Conservation (phyloP, 2,888 invertebrate genomes). For the Harpalus rufipes region DNA sequence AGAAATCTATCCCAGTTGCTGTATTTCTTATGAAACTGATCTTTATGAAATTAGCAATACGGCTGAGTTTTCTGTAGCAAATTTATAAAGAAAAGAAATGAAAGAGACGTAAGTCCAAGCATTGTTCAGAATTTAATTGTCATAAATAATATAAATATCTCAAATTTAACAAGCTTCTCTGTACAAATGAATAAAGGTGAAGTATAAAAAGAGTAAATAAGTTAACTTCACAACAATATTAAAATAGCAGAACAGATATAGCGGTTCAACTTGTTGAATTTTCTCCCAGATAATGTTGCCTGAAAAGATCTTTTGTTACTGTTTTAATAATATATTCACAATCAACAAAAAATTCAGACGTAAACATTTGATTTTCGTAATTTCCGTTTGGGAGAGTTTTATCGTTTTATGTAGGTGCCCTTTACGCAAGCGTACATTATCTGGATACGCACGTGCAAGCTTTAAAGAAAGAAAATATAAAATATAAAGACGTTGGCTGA, state of each 20-base stretch:
- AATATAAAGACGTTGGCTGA: neutral
- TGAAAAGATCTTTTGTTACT: neutral
- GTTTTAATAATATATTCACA: slow-evolving; percentile 16
- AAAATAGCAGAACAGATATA: neutral
- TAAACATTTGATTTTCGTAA: slow-evolving; percentile 47
- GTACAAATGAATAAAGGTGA: too few relatives aligned
- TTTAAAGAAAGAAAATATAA: neutral
- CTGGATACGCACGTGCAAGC: neutral
- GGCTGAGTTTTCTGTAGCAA: too few relatives aligned
- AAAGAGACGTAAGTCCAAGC: too few relatives aligned
- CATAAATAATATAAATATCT: too few relatives aligned
- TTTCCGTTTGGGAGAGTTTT: slow-evolving; percentile 25
- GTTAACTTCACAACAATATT: too few relatives aligned
- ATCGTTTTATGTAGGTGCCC: slow-evolving; percentile 22
- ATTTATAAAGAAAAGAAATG: too few relatives aligned
- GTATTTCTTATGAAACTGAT: too few relatives aligned
- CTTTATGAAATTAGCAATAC: too few relatives aligned
- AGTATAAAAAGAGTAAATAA: too few relatives aligned
- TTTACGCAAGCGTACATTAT: neutral
- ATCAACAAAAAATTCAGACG: neutral
- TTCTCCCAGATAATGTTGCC: neutral
- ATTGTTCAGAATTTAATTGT: too few relatives aligned
- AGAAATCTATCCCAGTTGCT: too few relatives aligned
- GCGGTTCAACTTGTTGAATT: neutral
- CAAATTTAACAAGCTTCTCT: too few relatives aligned